Conservation (phyloP, 2,888 invertebrate genomes). For the Leucoptera coffeella region DNA sequence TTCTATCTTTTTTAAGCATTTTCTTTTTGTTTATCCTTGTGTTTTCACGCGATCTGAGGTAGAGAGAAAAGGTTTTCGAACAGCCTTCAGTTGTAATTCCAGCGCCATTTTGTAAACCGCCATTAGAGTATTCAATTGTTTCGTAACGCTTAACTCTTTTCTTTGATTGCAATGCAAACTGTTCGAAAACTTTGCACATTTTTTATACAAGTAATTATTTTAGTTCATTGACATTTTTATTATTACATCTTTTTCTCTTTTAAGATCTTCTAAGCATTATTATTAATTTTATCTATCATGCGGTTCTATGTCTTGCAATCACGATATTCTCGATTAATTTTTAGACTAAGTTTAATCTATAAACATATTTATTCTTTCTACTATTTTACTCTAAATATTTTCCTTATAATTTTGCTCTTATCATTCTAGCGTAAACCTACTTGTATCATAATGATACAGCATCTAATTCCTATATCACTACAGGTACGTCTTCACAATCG, state of each 20-base stretch:
- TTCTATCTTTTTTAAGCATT: conserved; percentile 16
- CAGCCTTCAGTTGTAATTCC: conserved; percentile 52
- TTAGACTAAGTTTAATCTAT: too few species aligned
- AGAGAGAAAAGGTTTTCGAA: conserved; percentile 54
- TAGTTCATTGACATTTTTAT: conserved; percentile 8
- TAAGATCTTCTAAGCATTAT: not conserved
- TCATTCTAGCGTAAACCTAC: too few species aligned
- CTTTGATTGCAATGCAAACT: conserved; percentile 27
- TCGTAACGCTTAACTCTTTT: conserved; percentile 7
- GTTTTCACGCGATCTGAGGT: conserved; percentile 25
- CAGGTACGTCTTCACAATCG: conserved; percentile 95
- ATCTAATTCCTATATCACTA: too few species aligned
- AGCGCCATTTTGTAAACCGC: conserved; percentile 38
- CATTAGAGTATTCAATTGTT: conserved; percentile 18
- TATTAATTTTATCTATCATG: too few species aligned
- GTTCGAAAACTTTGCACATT: conserved; percentile 55
- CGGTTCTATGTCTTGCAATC: too few species aligned
- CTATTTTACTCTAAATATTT: too few species aligned
- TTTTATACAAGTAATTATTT: conserved; percentile 11
- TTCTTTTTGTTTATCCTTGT: conserved; percentile 21
- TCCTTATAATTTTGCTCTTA: too few species aligned
- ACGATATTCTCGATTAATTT: too few species aligned
- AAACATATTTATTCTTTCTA: too few species aligned
- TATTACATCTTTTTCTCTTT: conserved; percentile 1
- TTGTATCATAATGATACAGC: too few species aligned